phyloP scores from a whole-genome alignment of 2,113 vertebrate genomes.

The Shinisaurus crocodilurus region DNA sequence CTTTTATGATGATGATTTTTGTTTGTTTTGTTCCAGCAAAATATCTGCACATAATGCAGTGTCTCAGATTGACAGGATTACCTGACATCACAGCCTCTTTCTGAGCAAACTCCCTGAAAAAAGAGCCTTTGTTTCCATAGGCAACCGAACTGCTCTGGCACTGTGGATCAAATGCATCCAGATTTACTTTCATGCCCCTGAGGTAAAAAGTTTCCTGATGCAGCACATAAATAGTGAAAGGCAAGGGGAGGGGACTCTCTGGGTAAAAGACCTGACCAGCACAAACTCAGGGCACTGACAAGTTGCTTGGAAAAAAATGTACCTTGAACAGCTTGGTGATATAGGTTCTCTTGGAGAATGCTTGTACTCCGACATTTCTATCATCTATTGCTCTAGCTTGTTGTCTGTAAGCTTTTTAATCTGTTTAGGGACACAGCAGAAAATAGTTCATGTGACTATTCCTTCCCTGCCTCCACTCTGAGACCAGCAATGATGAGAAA shows the following conservation, averaged over 20 bases:
- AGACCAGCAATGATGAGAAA: slow-evolving; percentile 12
- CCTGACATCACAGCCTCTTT: background rate
- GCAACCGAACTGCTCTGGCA: slow-evolving; percentile 64
- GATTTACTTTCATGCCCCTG: slow-evolving; percentile 68
- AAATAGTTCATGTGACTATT: slow-evolving; percentile 19
- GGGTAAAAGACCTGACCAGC: slow-evolving; percentile 67
- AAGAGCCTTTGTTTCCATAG: slow-evolving; percentile 73
- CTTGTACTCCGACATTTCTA: slow-evolving; percentile 17
- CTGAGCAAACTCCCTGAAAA: slow-evolving; percentile 47
- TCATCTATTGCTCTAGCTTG: slow-evolving; percentile 37
- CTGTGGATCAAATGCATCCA: slow-evolving; percentile 55
- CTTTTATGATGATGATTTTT: background rate
- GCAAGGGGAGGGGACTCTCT: slow-evolving; percentile 16
- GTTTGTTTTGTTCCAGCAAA: background rate
- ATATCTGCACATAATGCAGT: slow-evolving; percentile 12
- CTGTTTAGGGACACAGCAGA: slow-evolving; percentile 44
- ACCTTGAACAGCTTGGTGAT: slow-evolving; percentile 20
- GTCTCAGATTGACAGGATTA: slow-evolving; percentile 44
- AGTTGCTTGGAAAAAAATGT: slow-evolving; percentile 50
- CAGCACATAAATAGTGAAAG: slow-evolving; percentile 70
- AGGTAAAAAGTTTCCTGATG: slow-evolving; percentile 74
- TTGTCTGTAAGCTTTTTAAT: slow-evolving; percentile 47
- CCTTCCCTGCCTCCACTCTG: background rate
- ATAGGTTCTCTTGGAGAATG: slow-evolving; percentile 42
- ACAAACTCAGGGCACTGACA: slow-evolving; percentile 55